Evolutionary conservation across 2,797 vertebrate species (phyloP), one percentile per base, ranked within the genome.

Genomic region (Ambastaia sidthimunki): DNA sequence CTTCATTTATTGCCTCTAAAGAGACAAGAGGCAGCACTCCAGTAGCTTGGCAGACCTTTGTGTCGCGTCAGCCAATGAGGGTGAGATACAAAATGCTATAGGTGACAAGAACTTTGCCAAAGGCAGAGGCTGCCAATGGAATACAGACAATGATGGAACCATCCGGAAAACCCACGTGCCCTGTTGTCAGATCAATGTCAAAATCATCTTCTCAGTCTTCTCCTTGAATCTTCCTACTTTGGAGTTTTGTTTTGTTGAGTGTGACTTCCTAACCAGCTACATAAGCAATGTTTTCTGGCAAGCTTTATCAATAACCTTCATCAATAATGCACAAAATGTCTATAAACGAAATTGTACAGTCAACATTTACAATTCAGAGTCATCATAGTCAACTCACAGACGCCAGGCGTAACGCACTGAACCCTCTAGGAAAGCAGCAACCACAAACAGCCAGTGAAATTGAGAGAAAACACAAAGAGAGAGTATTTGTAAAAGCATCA

Each of bases 91-190:
- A 73, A 74, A 74, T 74, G 63, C 44, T 74, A 76, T 60, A 68
- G 54, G 69, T 77, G 70, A 82, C 57, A 74, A 74, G 6, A 73
- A 18, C 37, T 63, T 65, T 74, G 63, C 70, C 76, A 82, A 68
- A 74, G 63, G 65, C 52, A 7, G 41, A 57, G 54, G 65, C 47
- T 74, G 63, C 47, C 55, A 74, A 74, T 18, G 78, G 28, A 59
- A 44, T 19, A 4, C 19, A 63, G 47, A 75, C 47, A 63, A 78
- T 63, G 67, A 76, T 70, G 23, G 15, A 9, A 55, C 47, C 65
- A 67, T 37, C 16, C 19, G 34, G 69, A 66, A 78, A 74, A 54
- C 25, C 47, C 55, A 54, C 34, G 62, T 28, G 15, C 19, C 37
- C 71, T 19, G 55, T 18, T 52, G 66, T 74, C 44, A 63, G 23